Evolutionary conservation across 2,888 invertebrate genomes (phyloP), one percentile per base, ranked within the genome.

Genomic region (Caenorhabditis sinica): DNA sequence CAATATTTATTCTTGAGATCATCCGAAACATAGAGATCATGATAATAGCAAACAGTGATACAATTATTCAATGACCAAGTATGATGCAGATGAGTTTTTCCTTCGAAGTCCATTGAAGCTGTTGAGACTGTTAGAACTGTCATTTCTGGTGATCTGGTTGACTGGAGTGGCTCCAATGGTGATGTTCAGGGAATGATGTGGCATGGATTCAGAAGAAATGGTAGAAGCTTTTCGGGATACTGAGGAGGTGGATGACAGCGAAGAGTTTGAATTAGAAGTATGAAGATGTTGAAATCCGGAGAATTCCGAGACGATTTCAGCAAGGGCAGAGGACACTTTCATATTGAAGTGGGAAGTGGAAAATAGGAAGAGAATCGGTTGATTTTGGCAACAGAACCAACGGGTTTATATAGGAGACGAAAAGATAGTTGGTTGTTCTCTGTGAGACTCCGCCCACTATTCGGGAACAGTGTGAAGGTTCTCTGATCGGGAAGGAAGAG

Each of bases 261-360:
- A 63, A 6, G 68, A 45, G 25, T 68, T 51, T 3, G 74, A 60
- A 8, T 33, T 63, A 28, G 68, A 73, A 53, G 72, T 23, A 25
- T 60, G 80, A 20, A 74, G 30, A 43, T 66, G 73, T 61, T 74
- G 81, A 61, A 81, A 69, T 61, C 53, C 74, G 20, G 81, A 68
- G 61, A 81, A 81, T 25, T 73, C 73, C 15, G 74, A 74, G 20
- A 81, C 72, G 28, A 81, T 81, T 45, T 81, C 81, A 40, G 61
- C 81, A 11, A 81, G 33, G n/a, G 74, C 73, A 25, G 36, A 15
- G 13, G 81, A 69, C 20, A 74, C 43, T 74, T 81, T 74, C 81
- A 81, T 80, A 13, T 11, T 40, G 40, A 28, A 56, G 15, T 28
- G 2, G 5, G 56, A 25, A 53, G 1, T 20, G n/a, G 11, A 36